Conservation (phyloP, 2,797 vertebrate genomes). For the Scleropages formosus region DNA sequence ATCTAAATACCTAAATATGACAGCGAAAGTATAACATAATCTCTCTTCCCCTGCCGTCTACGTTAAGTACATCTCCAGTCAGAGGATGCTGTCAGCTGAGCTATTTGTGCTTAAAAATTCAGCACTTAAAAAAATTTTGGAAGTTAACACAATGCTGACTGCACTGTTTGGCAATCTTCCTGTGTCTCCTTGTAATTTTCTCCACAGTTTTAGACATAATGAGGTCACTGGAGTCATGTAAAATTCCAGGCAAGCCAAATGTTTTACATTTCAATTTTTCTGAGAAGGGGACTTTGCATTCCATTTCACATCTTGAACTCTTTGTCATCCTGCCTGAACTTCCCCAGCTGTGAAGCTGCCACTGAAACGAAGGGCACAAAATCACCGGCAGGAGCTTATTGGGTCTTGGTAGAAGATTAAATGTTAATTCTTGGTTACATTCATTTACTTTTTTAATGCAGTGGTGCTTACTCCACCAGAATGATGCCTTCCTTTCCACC, state of each 20-base stretch:
- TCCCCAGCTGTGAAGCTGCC: neutral
- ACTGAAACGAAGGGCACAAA: slow-evolving; percentile 21
- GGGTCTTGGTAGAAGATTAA: slow-evolving; percentile 28
- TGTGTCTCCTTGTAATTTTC: neutral
- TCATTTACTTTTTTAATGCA: neutral
- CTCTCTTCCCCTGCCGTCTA: neutral
- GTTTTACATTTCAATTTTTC: slow-evolving; percentile 7
- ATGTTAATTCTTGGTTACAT: neutral
- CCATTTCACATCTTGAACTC: slow-evolving; percentile 14
- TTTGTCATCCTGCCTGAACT: slow-evolving; percentile 3
- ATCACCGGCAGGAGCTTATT: slow-evolving; percentile 32
- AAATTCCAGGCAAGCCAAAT: neutral
- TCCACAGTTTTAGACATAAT: slow-evolving; percentile 8
- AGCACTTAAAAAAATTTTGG: neutral
- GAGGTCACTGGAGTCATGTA: neutral
- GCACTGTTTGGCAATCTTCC: neutral
- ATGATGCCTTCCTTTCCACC: neutral
- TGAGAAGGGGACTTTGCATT: neutral
- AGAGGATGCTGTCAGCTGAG: neutral
- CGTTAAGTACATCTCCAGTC: neutral
- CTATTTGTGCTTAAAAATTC: neutral
- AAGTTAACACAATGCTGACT: neutral
- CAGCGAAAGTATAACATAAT: neutral
- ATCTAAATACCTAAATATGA: no score
- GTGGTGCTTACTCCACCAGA: slow-evolving; percentile 28